Conservation (phyloP, 2,797 vertebrate species). For the Myotis myotis region DNA sequence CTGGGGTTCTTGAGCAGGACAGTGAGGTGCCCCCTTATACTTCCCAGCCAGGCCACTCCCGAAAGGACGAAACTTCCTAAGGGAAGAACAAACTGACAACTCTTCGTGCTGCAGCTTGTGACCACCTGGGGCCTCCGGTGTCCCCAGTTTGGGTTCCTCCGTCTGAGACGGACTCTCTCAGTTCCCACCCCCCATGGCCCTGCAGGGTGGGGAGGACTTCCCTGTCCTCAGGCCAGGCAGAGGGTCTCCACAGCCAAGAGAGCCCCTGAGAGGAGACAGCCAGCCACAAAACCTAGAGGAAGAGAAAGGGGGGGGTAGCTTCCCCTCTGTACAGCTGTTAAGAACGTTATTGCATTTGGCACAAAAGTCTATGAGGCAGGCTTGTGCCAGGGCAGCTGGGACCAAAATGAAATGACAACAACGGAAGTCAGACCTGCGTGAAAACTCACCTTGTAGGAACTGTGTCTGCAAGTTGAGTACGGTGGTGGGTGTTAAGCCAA, state of each 20-base stretch:
- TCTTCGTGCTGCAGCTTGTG: neutral
- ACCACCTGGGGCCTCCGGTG: neutral
- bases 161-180: neutral
- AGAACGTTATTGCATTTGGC: neutral
- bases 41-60: neutral
- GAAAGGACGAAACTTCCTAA: neutral
- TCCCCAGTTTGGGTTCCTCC: neutral
- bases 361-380: neutral
- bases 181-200: neutral
- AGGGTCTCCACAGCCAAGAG: neutral
- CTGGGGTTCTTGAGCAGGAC: neutral
- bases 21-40: neutral
- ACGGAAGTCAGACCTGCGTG: neutral
- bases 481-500: neutral
- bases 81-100: neutral
- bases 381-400: neutral
- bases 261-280: neutral
- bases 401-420: neutral
- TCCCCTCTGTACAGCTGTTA: neutral
- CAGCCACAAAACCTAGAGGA: neutral
- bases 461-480: neutral
- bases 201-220: neutral
- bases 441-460: neutral
- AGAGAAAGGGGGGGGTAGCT: conserved; percentile 53
- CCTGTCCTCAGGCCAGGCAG: neutral